Base-by-base conservation (phyloP, 2,888 invertebrate species). In the Drosophila bunnanda region DNA sequence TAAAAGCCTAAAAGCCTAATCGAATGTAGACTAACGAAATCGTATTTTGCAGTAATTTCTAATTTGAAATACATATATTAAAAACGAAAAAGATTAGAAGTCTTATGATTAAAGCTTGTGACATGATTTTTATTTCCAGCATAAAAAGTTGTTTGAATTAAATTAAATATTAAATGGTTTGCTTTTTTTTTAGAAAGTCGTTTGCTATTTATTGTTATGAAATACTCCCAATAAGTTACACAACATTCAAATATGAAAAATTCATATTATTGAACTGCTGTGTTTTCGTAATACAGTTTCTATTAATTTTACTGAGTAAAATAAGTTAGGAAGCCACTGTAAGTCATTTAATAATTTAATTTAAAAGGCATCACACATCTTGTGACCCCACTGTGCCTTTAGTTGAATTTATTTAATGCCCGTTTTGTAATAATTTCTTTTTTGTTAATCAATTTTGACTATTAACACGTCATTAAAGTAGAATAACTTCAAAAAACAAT, bases 401-500 rank as follows among this genome's bases (percentile, higher is more conserved):
- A 22, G 13, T 39, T 12, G 10, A 32, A 39, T 57, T 56, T 22
- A 5, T 15, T 50, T 1, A 30, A 38, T n/a, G 22, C 10, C 3
- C 17, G 10, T n/a, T 57, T 39, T 22, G 17, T 39, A 36, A 28
- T n/a, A 22, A 7, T 1, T 8, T 20, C 25, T 25, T 30, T 34
- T 25, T 59, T 44, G 10, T 39, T 25, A 30, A 30, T 22, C 13
- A 30, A 59, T 39, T 30, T 30, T n/a, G 38, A 30, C n/a, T 39
- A 38, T 57, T 39, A 59, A 57, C 58, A 59, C 38, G 30, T 57
- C 22, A 59, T 59, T 57, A 59, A 59, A 30, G 30, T 22, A 12
- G 39, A 64, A 64, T 12, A 64, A 39, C 39, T 64, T 20, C 2
- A 30, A 34, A 52, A 59, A 59, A 38, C 20, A 20, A 25, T 64